phyloP scores from a whole-genome alignment of 2,888 invertebrate genomes.

The Pachydiplax longipennis region DNA sequence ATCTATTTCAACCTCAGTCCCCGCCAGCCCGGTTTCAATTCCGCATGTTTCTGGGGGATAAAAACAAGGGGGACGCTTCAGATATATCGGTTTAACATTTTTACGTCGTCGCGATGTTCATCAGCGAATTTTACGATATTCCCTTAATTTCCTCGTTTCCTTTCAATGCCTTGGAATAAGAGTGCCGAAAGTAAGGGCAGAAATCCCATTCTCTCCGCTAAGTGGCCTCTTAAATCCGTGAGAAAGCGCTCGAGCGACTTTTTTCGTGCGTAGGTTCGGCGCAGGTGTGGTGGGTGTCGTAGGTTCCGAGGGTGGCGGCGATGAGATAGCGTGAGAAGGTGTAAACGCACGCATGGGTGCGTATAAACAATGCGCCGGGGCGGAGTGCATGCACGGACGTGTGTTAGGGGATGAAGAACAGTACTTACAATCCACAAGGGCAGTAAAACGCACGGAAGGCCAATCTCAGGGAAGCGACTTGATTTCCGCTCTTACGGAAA shows the following conservation, averaged over 20 bases:
- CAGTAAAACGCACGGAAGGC: neutral
- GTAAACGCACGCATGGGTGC: constrained; percentile 17
- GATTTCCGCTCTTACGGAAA: neutral
- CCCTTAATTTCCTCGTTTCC: neutral
- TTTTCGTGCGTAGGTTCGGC: neutral
- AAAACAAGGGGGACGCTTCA: no score
- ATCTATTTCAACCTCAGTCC: no score
- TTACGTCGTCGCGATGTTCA: no score
- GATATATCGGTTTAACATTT: no score
- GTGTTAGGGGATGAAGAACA: neutral
- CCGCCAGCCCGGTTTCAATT: no score
- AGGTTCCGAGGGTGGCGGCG: neutral
- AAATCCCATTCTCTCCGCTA: neutral
- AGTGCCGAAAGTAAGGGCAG: neutral
- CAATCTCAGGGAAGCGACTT: neutral
- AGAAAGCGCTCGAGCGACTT: neutral
- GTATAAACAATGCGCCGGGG: constrained; percentile 8
- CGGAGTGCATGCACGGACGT: neutral
- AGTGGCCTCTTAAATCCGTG: neutral
- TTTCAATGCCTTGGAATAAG: neutral
- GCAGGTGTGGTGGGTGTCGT: neutral
- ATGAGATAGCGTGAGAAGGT: constrained; percentile 8
- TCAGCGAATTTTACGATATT: no score
- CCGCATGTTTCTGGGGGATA: no score
- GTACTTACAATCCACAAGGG: neutral